Conservation (phyloP, 2,888 invertebrate genomes). For the Meghimatium bilineatum region DNA sequence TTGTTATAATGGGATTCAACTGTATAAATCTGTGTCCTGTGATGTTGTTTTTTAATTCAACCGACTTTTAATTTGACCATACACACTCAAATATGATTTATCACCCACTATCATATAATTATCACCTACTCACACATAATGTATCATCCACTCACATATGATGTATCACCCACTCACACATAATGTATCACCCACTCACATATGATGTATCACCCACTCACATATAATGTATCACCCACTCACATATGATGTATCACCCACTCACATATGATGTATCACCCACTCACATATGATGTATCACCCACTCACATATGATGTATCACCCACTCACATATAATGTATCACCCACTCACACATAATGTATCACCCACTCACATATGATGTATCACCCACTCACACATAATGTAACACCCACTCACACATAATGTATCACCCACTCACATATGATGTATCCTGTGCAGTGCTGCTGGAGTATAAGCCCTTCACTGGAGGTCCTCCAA, state of each 20-base stretch:
- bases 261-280: background rate
- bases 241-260: background rate
- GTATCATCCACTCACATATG: background rate
- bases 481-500: slow-evolving; percentile 47
- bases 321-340: background rate
- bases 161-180: background rate
- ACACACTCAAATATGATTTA: background rate
- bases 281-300: background rate
- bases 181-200: background rate
- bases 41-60: too few species aligned
- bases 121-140: background rate
- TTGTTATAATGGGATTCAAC: too few species aligned
- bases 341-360: background rate
- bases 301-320: background rate
- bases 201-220: background rate
- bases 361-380: background rate
- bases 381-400: background rate
- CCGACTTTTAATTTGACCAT: too few species aligned
- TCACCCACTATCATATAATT: background rate
- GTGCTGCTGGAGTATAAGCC: slow-evolving; percentile 45
- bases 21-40: too few species aligned
- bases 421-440: background rate
- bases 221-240: background rate
- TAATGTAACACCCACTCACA: background rate
- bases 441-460: slow-evolving; percentile 23